Conservation (phyloP, 2,113 vertebrate species). For the Trogon melanurus region DNA sequence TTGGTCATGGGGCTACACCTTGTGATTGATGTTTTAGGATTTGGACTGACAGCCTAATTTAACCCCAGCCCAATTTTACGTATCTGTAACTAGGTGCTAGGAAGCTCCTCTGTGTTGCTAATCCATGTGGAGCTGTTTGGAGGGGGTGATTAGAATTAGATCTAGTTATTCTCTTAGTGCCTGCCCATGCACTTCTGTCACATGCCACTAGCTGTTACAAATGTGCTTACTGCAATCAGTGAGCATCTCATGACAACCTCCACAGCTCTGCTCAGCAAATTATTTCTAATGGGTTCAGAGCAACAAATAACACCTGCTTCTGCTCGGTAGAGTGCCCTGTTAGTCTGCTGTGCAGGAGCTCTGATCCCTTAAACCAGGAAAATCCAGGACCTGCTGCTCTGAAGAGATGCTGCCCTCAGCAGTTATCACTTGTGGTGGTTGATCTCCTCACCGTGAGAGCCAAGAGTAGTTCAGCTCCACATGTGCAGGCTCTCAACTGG, state of each 20-base stretch:
- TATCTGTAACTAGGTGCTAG: background rate
- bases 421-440: background rate
- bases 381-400: background rate
- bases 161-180: background rate
- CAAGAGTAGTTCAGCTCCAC: background rate
- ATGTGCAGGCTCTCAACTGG: background rate
- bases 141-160: background rate
- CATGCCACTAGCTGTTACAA: background rate
- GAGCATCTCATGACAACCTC: background rate
- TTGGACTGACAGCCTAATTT: background rate
- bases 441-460: fast-evolving
- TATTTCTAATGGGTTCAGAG: background rate
- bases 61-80: background rate
- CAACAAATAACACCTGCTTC: background rate
- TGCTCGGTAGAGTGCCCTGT: background rate
- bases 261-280: background rate
- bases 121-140: background rate
- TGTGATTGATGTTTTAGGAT: background rate
- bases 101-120: background rate
- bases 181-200: background rate
- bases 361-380: background rate
- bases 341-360: background rate
- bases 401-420: background rate
- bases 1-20: background rate
- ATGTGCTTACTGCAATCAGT: background rate